Evolutionary conservation across 2,888 invertebrate species (phyloP).

Genomic region (Bhutanitis thaidina): DNA sequence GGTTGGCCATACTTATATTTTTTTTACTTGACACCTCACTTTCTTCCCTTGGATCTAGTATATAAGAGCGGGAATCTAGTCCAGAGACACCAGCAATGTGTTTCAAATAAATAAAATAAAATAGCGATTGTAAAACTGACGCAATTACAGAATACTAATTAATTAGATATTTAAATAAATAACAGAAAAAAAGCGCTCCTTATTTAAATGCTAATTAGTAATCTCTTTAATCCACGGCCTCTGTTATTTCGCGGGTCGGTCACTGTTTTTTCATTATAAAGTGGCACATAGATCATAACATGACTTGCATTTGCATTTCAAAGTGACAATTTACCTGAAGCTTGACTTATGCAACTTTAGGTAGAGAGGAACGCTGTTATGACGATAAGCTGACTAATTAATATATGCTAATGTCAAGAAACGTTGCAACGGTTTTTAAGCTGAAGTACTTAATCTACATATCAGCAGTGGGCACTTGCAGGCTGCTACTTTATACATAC

Average conservation of each 20-base stretch:
- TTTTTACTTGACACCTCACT: no score
- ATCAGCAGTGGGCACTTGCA: no score
- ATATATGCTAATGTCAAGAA: conserved; percentile 6
- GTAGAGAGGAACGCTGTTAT: not conserved
- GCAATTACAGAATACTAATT: no score
- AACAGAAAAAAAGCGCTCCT: not conserved
- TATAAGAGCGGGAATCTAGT: no score
- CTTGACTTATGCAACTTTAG: not conserved
- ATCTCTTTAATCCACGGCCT: conserved; percentile 2
- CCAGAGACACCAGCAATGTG: no score
- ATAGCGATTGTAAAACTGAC: no score
- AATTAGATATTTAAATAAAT: no score
- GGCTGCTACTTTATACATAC: no score
- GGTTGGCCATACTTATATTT: no score
- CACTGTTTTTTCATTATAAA: conserved; percentile 12
- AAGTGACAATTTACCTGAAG: conserved; percentile 4
- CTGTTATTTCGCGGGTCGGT: not conserved
- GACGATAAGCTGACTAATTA: conserved; percentile 9
- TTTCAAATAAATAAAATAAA: no score
- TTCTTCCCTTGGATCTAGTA: no score
- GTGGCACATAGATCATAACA: conserved; percentile 8
- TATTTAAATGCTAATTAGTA: conserved; percentile 15
- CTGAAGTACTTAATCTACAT: no score
- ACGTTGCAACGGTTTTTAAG: not conserved
- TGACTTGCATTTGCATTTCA: conserved; percentile 16